Conservation (phyloP, 2,888 invertebrate genomes). For the Cheilosia grossa region DNA sequence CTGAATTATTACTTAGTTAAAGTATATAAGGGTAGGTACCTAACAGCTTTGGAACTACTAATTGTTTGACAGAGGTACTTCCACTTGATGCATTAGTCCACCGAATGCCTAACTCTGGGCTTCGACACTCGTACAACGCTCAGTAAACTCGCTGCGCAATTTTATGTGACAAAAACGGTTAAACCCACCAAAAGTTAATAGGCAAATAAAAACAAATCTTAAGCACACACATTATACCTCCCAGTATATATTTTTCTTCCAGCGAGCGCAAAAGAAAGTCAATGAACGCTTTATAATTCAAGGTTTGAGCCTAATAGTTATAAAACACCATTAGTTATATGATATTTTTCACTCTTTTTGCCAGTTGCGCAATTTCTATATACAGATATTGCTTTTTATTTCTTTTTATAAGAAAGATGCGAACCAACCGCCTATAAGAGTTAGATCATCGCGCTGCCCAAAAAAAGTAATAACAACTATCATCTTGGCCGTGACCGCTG, state of each 20-base stretch:
- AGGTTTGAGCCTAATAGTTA: slow-evolving; percentile 30
- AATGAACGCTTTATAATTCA: slow-evolving; percentile 63
- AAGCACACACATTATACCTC: neutral
- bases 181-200: too few relatives aligned
- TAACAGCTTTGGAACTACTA: too few relatives aligned
- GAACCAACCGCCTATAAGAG: slow-evolving; percentile 18
- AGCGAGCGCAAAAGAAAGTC: slow-evolving; percentile 36
- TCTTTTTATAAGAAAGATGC: neutral
- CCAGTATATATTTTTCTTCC: too few relatives aligned
- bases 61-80: too few relatives aligned
- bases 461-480: slow-evolving; percentile 32
- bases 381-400: neutral
- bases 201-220: too few relatives aligned
- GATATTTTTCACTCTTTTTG: slow-evolving; percentile 17
- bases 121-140: too few relatives aligned
- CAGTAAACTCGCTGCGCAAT: too few relatives aligned
- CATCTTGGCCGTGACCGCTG: slow-evolving; percentile 4
- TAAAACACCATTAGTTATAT: slow-evolving; percentile 4
- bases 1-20: too few relatives aligned
- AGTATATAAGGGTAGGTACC: too few relatives aligned
- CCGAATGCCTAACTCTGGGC: too few relatives aligned
- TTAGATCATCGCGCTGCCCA: slow-evolving; percentile 61
- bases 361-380: slow-evolving; percentile 41
- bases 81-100: too few relatives aligned
- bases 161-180: too few relatives aligned